A percentile compares a stretch with the other conserved stretches of the same genome.
phyloP scores from a whole-genome alignment of 2,888 invertebrate genomes.

The Desoria tigrina region DNA sequence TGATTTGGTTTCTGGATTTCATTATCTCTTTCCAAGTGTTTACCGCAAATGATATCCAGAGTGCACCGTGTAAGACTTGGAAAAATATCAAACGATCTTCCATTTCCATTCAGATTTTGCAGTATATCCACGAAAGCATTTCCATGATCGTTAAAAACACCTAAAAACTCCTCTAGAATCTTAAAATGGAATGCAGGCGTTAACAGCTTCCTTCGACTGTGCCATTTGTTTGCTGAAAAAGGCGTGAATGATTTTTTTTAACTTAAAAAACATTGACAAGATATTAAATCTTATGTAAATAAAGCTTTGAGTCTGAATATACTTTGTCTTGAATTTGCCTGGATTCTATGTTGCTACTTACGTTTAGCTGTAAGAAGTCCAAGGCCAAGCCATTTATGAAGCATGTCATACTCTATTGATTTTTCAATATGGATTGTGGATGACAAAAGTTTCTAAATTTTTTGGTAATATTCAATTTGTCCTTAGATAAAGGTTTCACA shows the following conservation, averaged over 20 bases:
- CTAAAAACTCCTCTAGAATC: conserved; percentile 71
- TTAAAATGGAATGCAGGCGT: conserved; percentile 80
- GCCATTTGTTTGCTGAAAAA: conserved; percentile 64
- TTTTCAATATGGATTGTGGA: conserved; percentile 65
- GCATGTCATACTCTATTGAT: conserved; percentile 62
- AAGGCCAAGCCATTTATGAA: conserved; percentile 64
- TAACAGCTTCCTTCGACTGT: conserved; percentile 67
- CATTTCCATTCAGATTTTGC: too few species aligned
- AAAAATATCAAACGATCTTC: conserved; percentile 62
- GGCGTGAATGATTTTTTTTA: not conserved
- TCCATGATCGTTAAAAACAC: conserved; percentile 68
- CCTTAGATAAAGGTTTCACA: too few species aligned
- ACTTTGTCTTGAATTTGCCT: not conserved
- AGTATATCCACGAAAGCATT: conserved; percentile 64
- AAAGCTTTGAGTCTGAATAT: not conserved
- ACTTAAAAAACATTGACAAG: not conserved
- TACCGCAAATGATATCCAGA: conserved; percentile 69
- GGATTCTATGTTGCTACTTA: conserved; percentile 24
- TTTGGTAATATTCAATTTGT: not conserved
- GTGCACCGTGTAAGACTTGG: conserved; percentile 66
- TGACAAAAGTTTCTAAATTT: conserved; percentile 61
- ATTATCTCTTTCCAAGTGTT: too few species aligned
- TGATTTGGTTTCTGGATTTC: too few species aligned
- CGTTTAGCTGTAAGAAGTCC: conserved; percentile 63
- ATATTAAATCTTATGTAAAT: not conserved